Evolutionary conservation across 2,113 vertebrate genomes (phyloP).

Genomic region (Glareola pratincola): DNA sequence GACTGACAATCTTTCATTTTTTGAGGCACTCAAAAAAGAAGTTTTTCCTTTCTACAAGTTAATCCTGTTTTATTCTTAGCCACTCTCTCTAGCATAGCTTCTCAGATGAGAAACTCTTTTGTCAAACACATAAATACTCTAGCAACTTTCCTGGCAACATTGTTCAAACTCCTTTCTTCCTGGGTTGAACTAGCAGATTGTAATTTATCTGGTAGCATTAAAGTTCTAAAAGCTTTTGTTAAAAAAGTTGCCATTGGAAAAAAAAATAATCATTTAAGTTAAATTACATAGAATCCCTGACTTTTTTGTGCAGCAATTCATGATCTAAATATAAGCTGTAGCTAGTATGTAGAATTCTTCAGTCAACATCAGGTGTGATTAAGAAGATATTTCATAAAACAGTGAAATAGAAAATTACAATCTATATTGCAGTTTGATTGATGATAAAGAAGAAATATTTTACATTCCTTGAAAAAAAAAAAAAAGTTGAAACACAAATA

Average conservation of each 20-base stretch:
- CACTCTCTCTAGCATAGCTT: background rate
- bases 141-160: conserved; percentile 4
- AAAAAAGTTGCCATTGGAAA: background rate
- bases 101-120: conserved; percentile 43
- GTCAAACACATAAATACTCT: conserved; percentile 41
- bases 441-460: background rate
- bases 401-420: background rate
- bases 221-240: conserved; percentile 32
- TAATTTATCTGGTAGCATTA: conserved; percentile 31
- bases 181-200: conserved; percentile 12
- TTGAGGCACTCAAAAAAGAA: conserved; percentile 1
- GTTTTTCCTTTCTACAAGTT: conserved; percentile 20
- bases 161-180: conserved; percentile 30
- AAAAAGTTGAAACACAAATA: conserved; percentile 17
- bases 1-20: background rate
- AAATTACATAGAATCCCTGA: background rate
- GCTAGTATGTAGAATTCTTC: background rate
- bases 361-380: background rate
- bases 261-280: background rate
- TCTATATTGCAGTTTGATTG: background rate
- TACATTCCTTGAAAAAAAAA: background rate
- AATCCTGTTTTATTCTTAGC: conserved; percentile 53
- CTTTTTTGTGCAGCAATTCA: background rate
- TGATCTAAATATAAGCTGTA: conserved; percentile 5
- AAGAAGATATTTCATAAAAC: background rate